Evolutionary conservation across 2,797 vertebrate genomes (phyloP), one percentile per base, ranked within the genome.

Genomic region (Loris lydekkerianus): DNA sequence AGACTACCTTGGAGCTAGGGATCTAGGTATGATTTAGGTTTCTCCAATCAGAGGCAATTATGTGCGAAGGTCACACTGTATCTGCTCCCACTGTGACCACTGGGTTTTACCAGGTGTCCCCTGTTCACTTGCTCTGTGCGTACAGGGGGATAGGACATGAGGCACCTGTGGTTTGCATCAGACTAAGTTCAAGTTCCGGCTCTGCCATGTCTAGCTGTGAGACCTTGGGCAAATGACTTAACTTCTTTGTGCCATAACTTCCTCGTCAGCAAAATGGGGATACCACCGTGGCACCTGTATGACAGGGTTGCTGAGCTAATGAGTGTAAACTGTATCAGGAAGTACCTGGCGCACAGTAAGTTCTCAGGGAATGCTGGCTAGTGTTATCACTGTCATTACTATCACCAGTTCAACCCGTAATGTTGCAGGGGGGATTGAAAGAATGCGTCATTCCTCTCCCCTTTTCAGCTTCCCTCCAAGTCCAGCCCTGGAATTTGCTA

Each of bases 121-220:
- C 86, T 88, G 49, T 56, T 25, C 20, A 8, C 23, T 69, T 11
- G 9, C 21, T 73, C 63, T 72, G 15, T 56, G 23, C 77, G 61
- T 53, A 20, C 4, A 3, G 18, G 37, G 31, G n/a, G n/a, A 11
- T 25, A 91, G 77, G 58, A 86, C 2, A 17, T 10, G 61, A 86
- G n/a, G 43, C 46, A 60, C 61, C n/a, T 69, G 40, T 17, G 81
- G 20, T 89, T 69, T 58, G 10, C 10, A 76, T 70, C 37, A 88
- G 67, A 58, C 49, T 1, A 13, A 46, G 63, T 88, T 96, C 63
- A 67, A 80, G 76, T 83, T 56, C 34, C n/a, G 81, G 7, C n/a
- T 92, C 86, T 82, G 61, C 49, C n/a, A n/a, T 20, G 72, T 91
- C 46, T 18, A 84, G 25, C 61, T 92, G 4, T 72, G n/a, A 89